Evolutionary conservation across 2,888 invertebrate genomes (phyloP).

Genomic region (Hoplodrina ambigua): DNA sequence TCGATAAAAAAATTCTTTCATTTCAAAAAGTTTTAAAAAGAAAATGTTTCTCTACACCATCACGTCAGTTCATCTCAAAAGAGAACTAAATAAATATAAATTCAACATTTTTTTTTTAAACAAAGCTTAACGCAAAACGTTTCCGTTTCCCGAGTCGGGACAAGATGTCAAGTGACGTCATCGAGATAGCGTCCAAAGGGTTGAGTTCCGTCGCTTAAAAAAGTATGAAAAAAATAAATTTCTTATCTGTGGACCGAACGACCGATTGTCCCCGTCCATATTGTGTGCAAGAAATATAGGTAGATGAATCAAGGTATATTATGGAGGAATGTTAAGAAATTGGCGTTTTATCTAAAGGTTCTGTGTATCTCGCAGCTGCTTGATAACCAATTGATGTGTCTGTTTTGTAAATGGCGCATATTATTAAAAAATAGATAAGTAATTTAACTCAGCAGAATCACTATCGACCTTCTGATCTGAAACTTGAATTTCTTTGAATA

Average conservation of each 20-base stretch:
- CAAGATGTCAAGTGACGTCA: slow-evolving; percentile 84
- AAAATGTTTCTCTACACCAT: background rate
- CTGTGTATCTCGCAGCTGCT: slow-evolving; percentile 41
- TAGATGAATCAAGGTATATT: slow-evolving; percentile 55
- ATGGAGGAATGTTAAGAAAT: slow-evolving; percentile 32
- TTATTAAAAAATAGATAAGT: slow-evolving; percentile 31
- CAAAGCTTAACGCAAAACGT: slow-evolving; percentile 72
- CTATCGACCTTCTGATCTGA: slow-evolving; percentile 17
- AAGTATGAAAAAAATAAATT: slow-evolving; percentile 69
- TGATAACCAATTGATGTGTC: slow-evolving; percentile 34
- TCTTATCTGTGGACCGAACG: slow-evolving; percentile 76
- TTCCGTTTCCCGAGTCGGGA: slow-evolving; percentile 74
- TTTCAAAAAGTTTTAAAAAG: background rate
- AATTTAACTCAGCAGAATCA: background rate
- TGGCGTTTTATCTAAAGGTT: slow-evolving; percentile 33
- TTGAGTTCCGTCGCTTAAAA: slow-evolving; percentile 82
- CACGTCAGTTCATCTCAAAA: slow-evolving; percentile 36
- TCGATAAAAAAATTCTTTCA: background rate
- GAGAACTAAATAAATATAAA: slow-evolving; percentile 50
- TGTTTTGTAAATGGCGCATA: slow-evolving; percentile 31
- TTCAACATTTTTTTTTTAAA: slow-evolving; percentile 60
- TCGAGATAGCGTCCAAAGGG: slow-evolving; percentile 87
- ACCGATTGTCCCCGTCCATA: slow-evolving; percentile 58
- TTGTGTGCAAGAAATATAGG: slow-evolving; percentile 56
- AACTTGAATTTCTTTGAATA: slow-evolving; percentile 14